Base-by-base conservation (phyloP, 2,113 vertebrate genomes). In the Carassius auratus region DNA sequence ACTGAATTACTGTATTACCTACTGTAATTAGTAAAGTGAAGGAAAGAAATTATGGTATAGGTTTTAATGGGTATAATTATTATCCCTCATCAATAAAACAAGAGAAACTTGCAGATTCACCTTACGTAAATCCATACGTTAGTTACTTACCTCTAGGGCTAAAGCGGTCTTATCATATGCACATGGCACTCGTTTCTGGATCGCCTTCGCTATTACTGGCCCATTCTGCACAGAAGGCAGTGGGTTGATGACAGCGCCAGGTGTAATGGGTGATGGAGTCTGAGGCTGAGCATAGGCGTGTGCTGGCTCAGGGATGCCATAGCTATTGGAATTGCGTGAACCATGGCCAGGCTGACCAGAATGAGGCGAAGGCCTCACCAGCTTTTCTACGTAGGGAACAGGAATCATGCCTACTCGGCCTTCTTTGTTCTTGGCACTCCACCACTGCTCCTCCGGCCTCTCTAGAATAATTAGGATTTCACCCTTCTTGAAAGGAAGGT, bases 401-500 rank as follows among this genome's bases (percentile, higher is more conserved):
- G 98, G 98, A 89, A 99, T 99, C 98, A 99, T 99, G 5, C 98
- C 98, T 26, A 95, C 88, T 3, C 97, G 96, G 83, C 98, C 98
- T 10, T 99, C 98, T 92, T 97, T 99, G 92, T 95, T 99, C 85
- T 97, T 96, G 92, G 98, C 98, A 0, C 98, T 99, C 98, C 98
- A 99, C 98, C 98, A 99, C 93, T 99, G 98, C 93, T 99, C 98
- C 93, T 99, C 98, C 0, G 98, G 97, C 91, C 99, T 99, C 91
- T 99, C 98, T 61, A 99, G 90, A 85, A 99, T 98, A 19, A 96
- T 95, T 59, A 99, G 94, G 85, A 99, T 92, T 92, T 99, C 98
- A 0, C 98, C 97, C 89, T 97, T 99, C 91, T 97, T 99, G 90
- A 99, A 99, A 6, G 97, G 98, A 81, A 99, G 95, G 92, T 99